A percentile compares a stretch with the other conserved stretches of the same genome.
phyloP scores from a whole-genome alignment of 2,888 invertebrate genomes.

The Congeria kusceri region DNA sequence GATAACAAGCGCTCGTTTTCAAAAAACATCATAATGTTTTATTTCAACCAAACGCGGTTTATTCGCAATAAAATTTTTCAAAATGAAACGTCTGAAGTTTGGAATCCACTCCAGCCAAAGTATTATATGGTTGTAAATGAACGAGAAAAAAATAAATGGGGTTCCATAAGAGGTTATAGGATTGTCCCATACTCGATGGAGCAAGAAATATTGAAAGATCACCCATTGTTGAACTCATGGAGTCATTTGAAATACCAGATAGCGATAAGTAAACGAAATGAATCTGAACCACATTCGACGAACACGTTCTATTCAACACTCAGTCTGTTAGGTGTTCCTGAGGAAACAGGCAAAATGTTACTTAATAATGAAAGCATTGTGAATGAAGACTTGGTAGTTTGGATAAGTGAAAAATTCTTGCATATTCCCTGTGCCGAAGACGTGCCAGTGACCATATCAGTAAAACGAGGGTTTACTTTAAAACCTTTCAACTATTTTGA shows the following conservation, averaged over 20 bases:
- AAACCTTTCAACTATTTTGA: conserved; percentile 69
- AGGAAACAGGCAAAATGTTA: conserved; percentile 30
- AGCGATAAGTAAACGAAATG: conserved; percentile 57
- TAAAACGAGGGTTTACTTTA: conserved; percentile 49
- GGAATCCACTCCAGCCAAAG: conserved; percentile 50
- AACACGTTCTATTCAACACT: conserved; percentile 46
- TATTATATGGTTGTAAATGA: conserved; percentile 66
- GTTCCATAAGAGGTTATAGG: conserved; percentile 52
- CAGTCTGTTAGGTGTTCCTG: conserved; percentile 22
- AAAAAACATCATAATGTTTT: conserved; percentile 37
- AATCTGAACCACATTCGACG: conserved; percentile 49
- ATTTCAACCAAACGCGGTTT: conserved; percentile 57
- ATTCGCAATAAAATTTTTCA: conserved; percentile 43
- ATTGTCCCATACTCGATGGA: conserved; percentile 41
- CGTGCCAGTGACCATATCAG: conserved; percentile 60
- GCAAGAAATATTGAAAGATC: conserved; percentile 10
- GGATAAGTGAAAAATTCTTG: conserved; percentile 56
- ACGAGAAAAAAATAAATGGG: conserved; percentile 61
- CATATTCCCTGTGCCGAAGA: conserved; percentile 64
- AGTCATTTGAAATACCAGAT: conserved; percentile 57
- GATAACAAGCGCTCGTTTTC: conserved; percentile 12
- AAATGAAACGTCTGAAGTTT: conserved; percentile 44
- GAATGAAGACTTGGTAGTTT: conserved; percentile 60
- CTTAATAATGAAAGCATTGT: conserved; percentile 55
- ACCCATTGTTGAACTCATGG: conserved; percentile 42